Evolutionary conservation across 2,797 vertebrate genomes (phyloP).

Genomic region (Sebastes itinus): DNA sequence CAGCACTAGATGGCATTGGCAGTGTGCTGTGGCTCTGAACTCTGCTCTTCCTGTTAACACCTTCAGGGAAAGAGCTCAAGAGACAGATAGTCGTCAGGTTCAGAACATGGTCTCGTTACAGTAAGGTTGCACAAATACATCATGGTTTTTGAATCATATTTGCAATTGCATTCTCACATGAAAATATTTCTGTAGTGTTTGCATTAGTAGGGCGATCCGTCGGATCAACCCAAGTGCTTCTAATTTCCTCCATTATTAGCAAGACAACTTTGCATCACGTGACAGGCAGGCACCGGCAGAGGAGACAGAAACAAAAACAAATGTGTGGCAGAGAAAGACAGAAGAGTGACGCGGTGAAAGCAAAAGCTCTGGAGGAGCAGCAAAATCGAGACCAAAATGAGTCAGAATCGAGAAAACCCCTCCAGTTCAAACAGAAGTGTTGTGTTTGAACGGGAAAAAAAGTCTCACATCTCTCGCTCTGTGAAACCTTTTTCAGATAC

Average conservation of each 20-base stretch:
- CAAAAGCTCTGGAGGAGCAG: not conserved
- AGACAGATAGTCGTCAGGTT: not conserved
- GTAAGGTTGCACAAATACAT: not conserved
- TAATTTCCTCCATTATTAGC: not conserved
- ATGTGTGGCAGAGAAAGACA: not conserved
- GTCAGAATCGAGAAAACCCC: not conserved
- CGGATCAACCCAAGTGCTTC: not conserved
- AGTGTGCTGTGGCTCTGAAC: slow-evolving; percentile 43
- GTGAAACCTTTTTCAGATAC: not conserved
- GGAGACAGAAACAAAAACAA: not conserved
- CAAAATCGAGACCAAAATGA: not conserved
- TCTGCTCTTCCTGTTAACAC: slow-evolving; percentile 35
- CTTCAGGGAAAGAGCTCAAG: not conserved
- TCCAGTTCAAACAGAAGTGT: not conserved
- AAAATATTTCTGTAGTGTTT: not conserved
- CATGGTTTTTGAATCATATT: not conserved
- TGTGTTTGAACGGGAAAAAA: not conserved
- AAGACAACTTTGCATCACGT: not conserved
- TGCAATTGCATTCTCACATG: not conserved
- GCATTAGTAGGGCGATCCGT: not conserved
- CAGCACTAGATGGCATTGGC: slow-evolving; percentile 77
- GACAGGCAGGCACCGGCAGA: not conserved
- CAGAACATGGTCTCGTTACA: not conserved
- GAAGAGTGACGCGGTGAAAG: not conserved
- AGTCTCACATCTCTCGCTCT: not conserved